These are phyloP conservation scores for Parelbella ahira DNA, from an alignment of 2,888 invertebrate species.

Conservation along the genomic window DNA sequence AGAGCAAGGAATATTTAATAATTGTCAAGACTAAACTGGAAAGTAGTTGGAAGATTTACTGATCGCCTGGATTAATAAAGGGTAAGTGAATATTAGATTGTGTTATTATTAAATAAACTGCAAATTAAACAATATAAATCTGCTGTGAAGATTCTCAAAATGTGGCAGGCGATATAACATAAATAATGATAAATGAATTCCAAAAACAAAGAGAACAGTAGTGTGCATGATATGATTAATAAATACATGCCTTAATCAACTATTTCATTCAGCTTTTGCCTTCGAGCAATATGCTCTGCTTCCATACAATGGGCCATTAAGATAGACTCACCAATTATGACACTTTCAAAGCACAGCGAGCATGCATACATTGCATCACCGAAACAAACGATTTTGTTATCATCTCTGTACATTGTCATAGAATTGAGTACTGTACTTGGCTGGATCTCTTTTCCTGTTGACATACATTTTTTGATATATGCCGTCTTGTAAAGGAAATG, in stretches of 20 bases:
- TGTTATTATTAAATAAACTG: too few species aligned
- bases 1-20: too few species aligned
- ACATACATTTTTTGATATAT: conserved; percentile 68
- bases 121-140: too few species aligned
- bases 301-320: conserved; percentile 63
- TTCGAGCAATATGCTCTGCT: conserved; percentile 49
- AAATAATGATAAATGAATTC: too few species aligned
- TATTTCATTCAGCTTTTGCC: conserved; percentile 49
- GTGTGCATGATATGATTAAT: too few species aligned
- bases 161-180: too few species aligned
- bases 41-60: too few species aligned
- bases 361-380: conserved; percentile 70
- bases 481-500: conserved; percentile 71
- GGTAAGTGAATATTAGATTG: too few species aligned
- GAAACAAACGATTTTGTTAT: conserved; percentile 72
- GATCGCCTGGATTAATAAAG: too few species aligned
- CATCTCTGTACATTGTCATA: conserved; percentile 71
- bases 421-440: conserved; percentile 69
- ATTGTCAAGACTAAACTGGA: too few species aligned
- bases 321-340: conserved; percentile 64
- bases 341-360: conserved; percentile 64
- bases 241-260: conserved; percentile 47
- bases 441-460: conserved; percentile 60
- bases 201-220: too few species aligned
- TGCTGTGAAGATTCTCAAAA: too few species aligned